Evolutionary conservation across 2,113 vertebrate genomes (phyloP).

Genomic region (Odontophorus gujanensis): DNA sequence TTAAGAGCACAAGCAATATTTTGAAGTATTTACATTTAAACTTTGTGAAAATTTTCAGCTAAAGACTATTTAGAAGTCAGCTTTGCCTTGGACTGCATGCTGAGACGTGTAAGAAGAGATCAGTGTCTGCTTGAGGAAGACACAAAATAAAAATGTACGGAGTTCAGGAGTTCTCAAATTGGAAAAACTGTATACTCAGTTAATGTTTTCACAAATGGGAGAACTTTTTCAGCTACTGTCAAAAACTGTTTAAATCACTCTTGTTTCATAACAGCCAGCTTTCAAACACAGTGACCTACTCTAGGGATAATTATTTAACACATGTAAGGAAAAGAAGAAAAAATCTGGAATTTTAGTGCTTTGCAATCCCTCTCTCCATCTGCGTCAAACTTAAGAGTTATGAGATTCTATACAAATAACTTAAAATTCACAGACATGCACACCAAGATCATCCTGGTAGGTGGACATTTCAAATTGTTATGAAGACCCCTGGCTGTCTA

Average conservation of each 20-base stretch:
- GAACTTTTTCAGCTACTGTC: not conserved
- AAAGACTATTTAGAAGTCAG: not conserved
- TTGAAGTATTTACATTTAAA: not conserved
- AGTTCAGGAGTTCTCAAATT: not conserved
- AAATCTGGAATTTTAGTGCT: not conserved
- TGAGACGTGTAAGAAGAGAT: not conserved
- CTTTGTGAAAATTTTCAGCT: not conserved
- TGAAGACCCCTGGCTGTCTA: not conserved
- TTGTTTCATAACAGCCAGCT: not conserved
- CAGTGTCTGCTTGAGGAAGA: not conserved
- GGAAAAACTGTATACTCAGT: not conserved
- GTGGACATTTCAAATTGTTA: not conserved
- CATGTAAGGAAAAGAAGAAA: not conserved
- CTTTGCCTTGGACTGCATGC: not conserved
- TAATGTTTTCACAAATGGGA: not conserved
- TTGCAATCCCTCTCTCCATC: not conserved
- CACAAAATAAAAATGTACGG: not conserved
- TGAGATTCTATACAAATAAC: not conserved
- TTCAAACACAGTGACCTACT: not conserved
- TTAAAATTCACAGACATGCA: conserved; percentile 14
- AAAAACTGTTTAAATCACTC: not conserved
- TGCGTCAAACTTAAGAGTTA: not conserved
- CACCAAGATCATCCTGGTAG: not conserved
- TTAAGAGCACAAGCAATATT: not conserved
- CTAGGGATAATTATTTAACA: not conserved